Evolutionary conservation across 1,140 invertebrate species (phyloP), one percentile per base, ranked within the genome.

Genomic region (Cydia strobilella): DNA sequence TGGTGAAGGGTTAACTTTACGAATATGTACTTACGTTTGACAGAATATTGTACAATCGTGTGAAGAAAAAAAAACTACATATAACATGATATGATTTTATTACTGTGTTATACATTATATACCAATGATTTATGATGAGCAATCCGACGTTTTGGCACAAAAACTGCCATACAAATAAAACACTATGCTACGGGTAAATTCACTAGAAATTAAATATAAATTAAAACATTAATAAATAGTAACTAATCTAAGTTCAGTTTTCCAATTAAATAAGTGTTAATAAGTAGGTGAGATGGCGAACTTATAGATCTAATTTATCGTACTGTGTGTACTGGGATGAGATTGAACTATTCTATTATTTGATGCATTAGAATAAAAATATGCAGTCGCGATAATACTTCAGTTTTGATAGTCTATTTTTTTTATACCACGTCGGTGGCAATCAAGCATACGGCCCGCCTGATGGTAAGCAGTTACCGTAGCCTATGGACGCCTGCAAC

Each of bases 81-180:
- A 12, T 23, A 59, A 59, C 54, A 59, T 59, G 54, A 59, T 59
- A 59, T 59, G 54, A 59, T 10, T 59, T 59, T 23, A 59, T 59
- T 59, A 59, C 54, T 23, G 54, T 23, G 54, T 59, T 13, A 59
- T 59, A 59, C 54, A 59, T 59, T 1, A 18, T 1, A 18, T 18
- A 54, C 15, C 15, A 59, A 59, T 59, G 54, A 59, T 59, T 59
- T 23, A 59, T 59, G 51, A 20, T 59, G 54, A 59, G 20, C 54
- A 59, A 23, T 59, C 54, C 18, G 10, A 59, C 20, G n/a, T 23
- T 59, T 59, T 59, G 54, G 54, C 54, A 59, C 54, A 59, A 23
- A 54, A 59, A 59, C 54, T 59, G 54, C 54, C 54, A 59, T 54
- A 54, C 51, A 54, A 59, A 59, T 59, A 59, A 59, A 10, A 59